Evolutionary conservation across 2,797 vertebrate species (phyloP).

Genomic region (Cynopterus sphinx): DNA sequence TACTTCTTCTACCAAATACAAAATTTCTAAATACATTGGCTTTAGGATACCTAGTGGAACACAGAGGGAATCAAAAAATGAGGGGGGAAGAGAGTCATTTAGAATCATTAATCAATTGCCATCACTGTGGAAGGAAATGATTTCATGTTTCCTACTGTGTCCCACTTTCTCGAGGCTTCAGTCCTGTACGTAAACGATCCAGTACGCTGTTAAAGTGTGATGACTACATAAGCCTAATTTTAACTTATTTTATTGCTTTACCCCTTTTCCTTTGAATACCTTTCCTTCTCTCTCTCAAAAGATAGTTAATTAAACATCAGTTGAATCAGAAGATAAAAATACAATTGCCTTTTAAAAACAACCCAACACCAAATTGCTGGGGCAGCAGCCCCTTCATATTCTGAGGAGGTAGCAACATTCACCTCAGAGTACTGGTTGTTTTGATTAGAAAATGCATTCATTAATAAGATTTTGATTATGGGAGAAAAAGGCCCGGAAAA

Average conservation of each 20-base stretch:
- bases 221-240: not conserved
- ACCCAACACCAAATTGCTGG: not conserved
- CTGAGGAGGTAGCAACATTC: not conserved
- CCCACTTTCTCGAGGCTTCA: not conserved
- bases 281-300: not conserved
- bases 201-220: not conserved
- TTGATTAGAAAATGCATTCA: not conserved
- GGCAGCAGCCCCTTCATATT: not conserved
- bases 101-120: not conserved
- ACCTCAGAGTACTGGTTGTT: not conserved
- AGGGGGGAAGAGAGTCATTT: not conserved
- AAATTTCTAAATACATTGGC: not conserved
- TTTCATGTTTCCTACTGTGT: not conserved
- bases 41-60: not conserved
- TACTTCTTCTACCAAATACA: not conserved
- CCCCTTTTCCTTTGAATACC: not conserved
- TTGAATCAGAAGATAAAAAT: not conserved
- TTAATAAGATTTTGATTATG: not conserved
- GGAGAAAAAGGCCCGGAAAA: not conserved
- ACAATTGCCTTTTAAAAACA: not conserved
- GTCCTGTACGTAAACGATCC: not conserved
- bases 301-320: not conserved
- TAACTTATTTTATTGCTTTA: not conserved
- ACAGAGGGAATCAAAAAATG: not conserved
- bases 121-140: not conserved